Conservation (phyloP, 2,113 vertebrate genomes). For the Malaclemys terrapin region DNA sequence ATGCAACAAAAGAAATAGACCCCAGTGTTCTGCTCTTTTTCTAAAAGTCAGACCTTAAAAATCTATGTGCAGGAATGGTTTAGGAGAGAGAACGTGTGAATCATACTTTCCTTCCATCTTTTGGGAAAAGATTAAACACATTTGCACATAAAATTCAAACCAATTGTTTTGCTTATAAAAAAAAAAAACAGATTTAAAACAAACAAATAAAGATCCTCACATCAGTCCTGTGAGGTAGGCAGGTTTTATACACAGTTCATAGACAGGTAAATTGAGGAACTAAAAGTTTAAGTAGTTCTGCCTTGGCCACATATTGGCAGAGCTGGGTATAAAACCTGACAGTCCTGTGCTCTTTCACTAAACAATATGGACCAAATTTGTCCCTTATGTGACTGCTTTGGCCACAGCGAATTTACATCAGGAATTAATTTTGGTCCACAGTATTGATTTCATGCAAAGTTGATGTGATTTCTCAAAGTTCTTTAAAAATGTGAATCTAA, state of each 20-base stretch:
- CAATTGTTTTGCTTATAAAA: not conserved
- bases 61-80: not conserved
- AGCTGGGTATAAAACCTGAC: not conserved
- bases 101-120: not conserved
- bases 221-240: not conserved
- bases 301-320: not conserved
- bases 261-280: not conserved
- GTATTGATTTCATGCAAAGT: conserved; percentile 18
- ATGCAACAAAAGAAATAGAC: not conserved
- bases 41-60: not conserved
- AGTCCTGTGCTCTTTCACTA: not conserved
- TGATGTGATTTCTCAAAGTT: not conserved
- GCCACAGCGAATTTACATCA: not conserved
- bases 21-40: conserved; percentile 14
- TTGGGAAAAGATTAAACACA: not conserved
- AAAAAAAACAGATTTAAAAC: not conserved
- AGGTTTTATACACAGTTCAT: not conserved
- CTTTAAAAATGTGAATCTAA: not conserved
- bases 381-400: not conserved
- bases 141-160: not conserved
- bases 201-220: not conserved
- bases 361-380: not conserved
- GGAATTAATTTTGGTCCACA: not conserved
- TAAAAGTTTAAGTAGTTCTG: not conserved
- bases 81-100: not conserved